Evolutionary conservation across 2,113 vertebrate species (phyloP).

Genomic region (Rhagologus leucostigma): DNA sequence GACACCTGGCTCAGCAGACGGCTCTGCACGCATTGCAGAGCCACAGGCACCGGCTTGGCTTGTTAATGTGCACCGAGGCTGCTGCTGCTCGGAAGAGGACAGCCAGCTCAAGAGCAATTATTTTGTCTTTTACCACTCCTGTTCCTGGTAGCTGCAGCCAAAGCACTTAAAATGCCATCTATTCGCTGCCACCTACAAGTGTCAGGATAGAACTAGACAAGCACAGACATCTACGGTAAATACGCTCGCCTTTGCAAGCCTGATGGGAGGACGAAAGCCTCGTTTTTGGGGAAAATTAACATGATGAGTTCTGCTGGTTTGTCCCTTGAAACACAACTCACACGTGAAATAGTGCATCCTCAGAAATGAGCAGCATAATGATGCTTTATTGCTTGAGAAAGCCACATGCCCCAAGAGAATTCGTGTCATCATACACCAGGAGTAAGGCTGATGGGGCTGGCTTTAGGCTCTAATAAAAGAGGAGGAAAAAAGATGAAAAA

Average conservation of each 20-base stretch:
- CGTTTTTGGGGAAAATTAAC: not conserved
- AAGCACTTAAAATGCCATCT: not conserved
- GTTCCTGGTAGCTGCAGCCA: not conserved
- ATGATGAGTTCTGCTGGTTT: not conserved
- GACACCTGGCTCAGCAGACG: not conserved
- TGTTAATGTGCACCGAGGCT: not conserved
- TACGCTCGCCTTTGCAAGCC: not conserved
- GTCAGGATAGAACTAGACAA: not conserved
- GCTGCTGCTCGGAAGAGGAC: not conserved
- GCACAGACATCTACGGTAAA: not conserved
- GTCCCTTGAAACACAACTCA: not conserved
- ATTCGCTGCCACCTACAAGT: not conserved
- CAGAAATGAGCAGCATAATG: not conserved
- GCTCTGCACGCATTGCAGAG: not conserved
- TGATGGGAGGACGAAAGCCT: not conserved
- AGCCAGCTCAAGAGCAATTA: constrained; percentile 8
- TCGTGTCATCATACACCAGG: not conserved
- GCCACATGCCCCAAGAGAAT: constrained; percentile 5
- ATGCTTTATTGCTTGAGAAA: constrained; percentile 52
- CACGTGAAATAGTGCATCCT: not conserved
- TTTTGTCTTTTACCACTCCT: not conserved
- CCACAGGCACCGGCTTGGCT: not conserved
- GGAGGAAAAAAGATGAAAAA: not conserved
- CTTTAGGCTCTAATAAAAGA: not conserved
- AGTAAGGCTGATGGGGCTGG: not conserved